Conservation (phyloP, 2,888 invertebrate species). For the Drosophila pseudotakahashii region DNA sequence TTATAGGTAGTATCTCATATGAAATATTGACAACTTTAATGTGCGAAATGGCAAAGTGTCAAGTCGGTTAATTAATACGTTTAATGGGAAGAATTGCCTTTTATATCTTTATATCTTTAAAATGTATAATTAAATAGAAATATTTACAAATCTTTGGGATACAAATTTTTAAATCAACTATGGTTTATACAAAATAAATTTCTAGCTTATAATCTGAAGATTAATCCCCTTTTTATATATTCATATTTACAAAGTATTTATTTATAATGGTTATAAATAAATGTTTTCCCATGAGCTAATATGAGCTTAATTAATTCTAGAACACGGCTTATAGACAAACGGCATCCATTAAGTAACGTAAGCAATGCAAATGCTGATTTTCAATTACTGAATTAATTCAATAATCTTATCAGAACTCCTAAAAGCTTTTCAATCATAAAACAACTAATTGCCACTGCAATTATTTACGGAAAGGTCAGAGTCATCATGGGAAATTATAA, state of each 20-base stretch:
- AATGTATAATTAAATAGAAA: too few species aligned
- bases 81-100: background rate
- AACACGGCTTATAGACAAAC: background rate
- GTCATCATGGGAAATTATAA: constrained; percentile 21
- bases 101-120: background rate
- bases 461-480: constrained; percentile 23
- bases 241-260: background rate
- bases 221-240: background rate
- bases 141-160: too few species aligned
- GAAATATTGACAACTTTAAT: constrained; percentile 15
- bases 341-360: constrained; percentile 9
- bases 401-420: constrained; percentile 27
- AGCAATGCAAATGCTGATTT: constrained; percentile 23
- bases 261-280: background rate
- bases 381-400: constrained; percentile 19
- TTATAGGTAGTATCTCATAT: constrained; percentile 13
- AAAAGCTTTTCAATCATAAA: constrained; percentile 25
- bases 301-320: background rate
- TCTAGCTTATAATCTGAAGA: too few species aligned
- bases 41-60: background rate
- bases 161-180: too few species aligned
- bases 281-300: background rate
- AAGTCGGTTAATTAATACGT: background rate
- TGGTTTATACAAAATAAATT: too few species aligned
- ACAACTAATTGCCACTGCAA: constrained; percentile 12